These are phyloP conservation scores for Zosterops pallidus DNA, from an alignment of 2,113 vertebrate species.

Conservation along the genomic window DNA sequence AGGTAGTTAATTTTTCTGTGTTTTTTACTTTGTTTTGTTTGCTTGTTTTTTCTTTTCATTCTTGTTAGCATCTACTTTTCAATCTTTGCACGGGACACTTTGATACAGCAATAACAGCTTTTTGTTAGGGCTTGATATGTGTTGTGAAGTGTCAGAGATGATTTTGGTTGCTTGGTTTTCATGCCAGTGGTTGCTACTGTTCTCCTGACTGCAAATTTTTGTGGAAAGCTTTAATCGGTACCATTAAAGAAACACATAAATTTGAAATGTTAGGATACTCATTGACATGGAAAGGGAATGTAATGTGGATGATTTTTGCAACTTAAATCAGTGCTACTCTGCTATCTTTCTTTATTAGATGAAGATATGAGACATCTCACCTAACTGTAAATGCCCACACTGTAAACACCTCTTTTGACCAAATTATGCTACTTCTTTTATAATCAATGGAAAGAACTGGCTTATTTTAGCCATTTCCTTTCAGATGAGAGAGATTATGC, in stretches of 20 bases:
- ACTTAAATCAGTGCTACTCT: neutral
- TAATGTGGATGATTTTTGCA: neutral
- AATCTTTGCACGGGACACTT: neutral
- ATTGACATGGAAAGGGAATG: neutral
- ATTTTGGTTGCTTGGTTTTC: neutral
- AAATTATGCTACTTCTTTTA: neutral
- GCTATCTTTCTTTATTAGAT: neutral
- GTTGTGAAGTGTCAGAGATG: neutral
- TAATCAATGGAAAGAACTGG: neutral
- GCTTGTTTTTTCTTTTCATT: neutral
- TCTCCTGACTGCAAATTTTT: neutral
- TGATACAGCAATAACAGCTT: neutral
- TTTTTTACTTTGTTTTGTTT: neutral
- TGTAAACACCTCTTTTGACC: neutral
- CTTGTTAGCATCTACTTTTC: neutral
- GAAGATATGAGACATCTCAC: neutral
- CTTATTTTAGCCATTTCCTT: neutral
- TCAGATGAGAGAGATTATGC: neutral
- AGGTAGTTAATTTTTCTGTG: neutral
- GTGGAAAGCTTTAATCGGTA: neutral
- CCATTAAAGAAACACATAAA: neutral
- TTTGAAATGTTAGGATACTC: neutral
- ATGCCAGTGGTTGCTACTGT: neutral
- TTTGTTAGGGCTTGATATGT: neutral
- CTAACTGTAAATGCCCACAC: neutral